Evolutionary conservation across 1,140 invertebrate genomes (phyloP), one percentile per base, ranked within the genome.

Genomic region (Pseudomyrmex flavicornis): DNA sequence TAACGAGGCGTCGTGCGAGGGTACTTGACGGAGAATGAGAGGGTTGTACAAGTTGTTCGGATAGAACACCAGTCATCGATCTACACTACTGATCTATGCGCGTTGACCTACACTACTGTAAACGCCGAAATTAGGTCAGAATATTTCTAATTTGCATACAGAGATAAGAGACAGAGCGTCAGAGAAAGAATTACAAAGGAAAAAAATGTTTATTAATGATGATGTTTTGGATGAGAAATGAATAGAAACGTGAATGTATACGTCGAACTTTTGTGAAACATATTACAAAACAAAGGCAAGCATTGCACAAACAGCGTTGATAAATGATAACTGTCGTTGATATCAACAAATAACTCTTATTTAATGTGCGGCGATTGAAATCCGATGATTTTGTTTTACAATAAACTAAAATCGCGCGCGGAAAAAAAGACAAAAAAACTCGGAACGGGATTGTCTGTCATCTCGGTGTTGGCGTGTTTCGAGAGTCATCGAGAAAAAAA

Each of bases 11-110:
- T 46, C 15, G 35, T 35, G 35, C 5, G 35, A 35, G 35, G 5
- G 35, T 35, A 7, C 35, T 35, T 35, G 5, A 35, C 35, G 7
- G 35, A 35, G 35, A 35, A 7, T 35, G 35, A 35, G 35, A 35
- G 35, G 35, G 35, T 35, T 35, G 35, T 35, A 35, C 35, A 35
- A 35, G 0, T 35, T 35, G 63, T 44, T 44, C 22, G n/a, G n/a
- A 7, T 59, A 70, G 54, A 50, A 70, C 54, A 17, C 26, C 26
- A 77, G 74, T 56, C 54, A 80, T 80, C 76, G 76, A 72, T 72
- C 76, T 59, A 80, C 54, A 70, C 76, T 80, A 72, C 76, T 80
- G 66, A 80, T 80, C 76, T 70, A 80, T 80, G 66, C 66, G 15
- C 76, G 66, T 80, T 48, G 76, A 80, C 66, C 66, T 80, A 59